These are phyloP conservation scores for Macrotrachela quadricornifera DNA, from an alignment of 1,140 invertebrate species.

Conservation along the genomic window DNA sequence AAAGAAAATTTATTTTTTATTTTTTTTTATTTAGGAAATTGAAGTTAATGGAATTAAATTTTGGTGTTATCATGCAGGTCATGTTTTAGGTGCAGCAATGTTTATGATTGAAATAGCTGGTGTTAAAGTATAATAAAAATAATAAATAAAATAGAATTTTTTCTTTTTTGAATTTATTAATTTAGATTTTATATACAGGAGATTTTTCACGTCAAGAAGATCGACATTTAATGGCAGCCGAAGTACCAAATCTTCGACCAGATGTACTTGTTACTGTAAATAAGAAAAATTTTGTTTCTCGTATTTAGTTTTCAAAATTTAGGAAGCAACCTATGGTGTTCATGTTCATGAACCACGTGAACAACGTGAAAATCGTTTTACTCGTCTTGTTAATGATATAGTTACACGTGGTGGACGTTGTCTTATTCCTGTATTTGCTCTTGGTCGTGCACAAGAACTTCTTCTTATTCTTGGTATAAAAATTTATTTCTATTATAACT, in stretches of 20 bases:
- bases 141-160: neutral
- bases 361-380: conserved; percentile 81
- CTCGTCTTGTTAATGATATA: conserved; percentile 78
- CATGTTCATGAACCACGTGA: conserved; percentile 96
- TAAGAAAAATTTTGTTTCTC: neutral
- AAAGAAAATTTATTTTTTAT: conserved; percentile 25
- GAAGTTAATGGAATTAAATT: conserved; percentile 82
- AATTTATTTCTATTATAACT: neutral
- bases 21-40: conserved; percentile 38
- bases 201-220: conserved; percentile 97
- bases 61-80: conserved; percentile 87
- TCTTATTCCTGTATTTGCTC: conserved; percentile 90
- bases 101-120: conserved; percentile 99
- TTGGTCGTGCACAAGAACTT: conserved; percentile 87
- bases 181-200: conserved; percentile 73
- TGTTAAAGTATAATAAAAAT: conserved; percentile 45
- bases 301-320: conserved; percentile 5
- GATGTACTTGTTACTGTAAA: conserved; percentile 78
- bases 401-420: conserved; percentile 82
- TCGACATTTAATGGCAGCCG: conserved; percentile 92
- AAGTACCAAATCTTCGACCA: conserved; percentile 79
- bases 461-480: conserved; percentile 59
- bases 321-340: conserved; percentile 96
- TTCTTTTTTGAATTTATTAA: neutral
- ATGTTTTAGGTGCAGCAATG: conserved; percentile 96